These are phyloP conservation scores for Rhyacophila brunnea DNA, from an alignment of 1,140 invertebrate species.

Conservation along the genomic window DNA sequence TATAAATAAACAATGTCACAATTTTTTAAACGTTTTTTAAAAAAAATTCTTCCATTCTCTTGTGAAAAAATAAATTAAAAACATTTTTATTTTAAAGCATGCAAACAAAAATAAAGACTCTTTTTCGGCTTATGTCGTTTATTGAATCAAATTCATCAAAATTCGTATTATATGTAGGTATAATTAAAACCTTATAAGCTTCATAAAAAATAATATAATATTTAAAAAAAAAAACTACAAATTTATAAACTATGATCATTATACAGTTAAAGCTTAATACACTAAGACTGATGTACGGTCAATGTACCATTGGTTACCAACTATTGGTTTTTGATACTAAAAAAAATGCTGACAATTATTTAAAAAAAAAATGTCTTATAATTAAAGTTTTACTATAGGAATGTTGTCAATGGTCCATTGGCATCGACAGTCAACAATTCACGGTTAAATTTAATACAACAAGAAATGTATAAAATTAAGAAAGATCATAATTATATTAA, in stretches of 20 bases:
- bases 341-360: slow-evolving; percentile 4
- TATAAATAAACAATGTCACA: too few relatives aligned
- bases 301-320: too few relatives aligned
- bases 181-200: slow-evolving; percentile 4
- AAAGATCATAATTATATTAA: neutral
- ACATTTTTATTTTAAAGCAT: too few relatives aligned
- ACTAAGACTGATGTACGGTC: too few relatives aligned
- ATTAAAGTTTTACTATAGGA: slow-evolving; percentile 5
- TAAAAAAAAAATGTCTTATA: slow-evolving; percentile 5
- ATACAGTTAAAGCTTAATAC: neutral
- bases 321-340: neutral
- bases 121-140: slow-evolving; percentile 20
- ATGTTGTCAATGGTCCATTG: slow-evolving; percentile 9
- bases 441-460: too few relatives aligned
- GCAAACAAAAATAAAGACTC: slow-evolving; percentile 27
- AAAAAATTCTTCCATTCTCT: too few relatives aligned
- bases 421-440: neutral
- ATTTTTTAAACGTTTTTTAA: too few relatives aligned
- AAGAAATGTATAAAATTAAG: too few relatives aligned
- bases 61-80: too few relatives aligned
- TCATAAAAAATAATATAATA: slow-evolving; percentile 13
- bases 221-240: slow-evolving; percentile 16
- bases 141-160: slow-evolving; percentile 6
- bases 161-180: too few relatives aligned
- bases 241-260: slow-evolving; percentile 8